phyloP scores from a whole-genome alignment of 2,113 vertebrate species.

The Thermophis baileyi region DNA sequence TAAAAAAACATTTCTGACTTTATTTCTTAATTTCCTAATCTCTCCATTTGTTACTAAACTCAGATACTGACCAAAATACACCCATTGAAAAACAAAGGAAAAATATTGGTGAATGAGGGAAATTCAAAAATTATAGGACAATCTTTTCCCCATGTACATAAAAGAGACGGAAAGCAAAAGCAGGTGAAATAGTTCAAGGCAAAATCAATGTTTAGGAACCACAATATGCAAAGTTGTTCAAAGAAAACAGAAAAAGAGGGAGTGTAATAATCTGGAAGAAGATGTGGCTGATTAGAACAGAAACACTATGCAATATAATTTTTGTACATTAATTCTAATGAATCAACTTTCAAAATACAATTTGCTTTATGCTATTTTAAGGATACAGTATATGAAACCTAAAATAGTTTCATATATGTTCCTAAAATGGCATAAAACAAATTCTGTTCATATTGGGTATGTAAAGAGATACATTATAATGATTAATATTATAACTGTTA shows the following conservation, averaged over 20 bases:
- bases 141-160: not conserved
- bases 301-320: not conserved
- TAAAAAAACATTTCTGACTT: not conserved
- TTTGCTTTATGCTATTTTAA: not conserved
- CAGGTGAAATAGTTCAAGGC: not conserved
- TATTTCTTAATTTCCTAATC: not conserved
- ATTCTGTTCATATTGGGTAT: not conserved
- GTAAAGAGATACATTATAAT: not conserved
- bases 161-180: not conserved
- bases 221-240: not conserved
- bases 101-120: not conserved
- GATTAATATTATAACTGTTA: slow-evolving; percentile 37
- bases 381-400: not conserved
- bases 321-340: not conserved
- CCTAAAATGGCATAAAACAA: not conserved
- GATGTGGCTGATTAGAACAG: not conserved
- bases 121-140: not conserved
- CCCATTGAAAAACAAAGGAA: not conserved
- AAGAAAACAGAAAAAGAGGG: not conserved
- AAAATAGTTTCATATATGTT: not conserved
- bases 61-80: not conserved
- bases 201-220: not conserved
- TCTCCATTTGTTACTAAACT: not conserved
- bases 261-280: not conserved
- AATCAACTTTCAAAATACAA: not conserved